Evolutionary conservation across 2,797 vertebrate genomes (phyloP), one percentile per base, ranked within the genome.

Genomic region (Apogon talboti): DNA sequence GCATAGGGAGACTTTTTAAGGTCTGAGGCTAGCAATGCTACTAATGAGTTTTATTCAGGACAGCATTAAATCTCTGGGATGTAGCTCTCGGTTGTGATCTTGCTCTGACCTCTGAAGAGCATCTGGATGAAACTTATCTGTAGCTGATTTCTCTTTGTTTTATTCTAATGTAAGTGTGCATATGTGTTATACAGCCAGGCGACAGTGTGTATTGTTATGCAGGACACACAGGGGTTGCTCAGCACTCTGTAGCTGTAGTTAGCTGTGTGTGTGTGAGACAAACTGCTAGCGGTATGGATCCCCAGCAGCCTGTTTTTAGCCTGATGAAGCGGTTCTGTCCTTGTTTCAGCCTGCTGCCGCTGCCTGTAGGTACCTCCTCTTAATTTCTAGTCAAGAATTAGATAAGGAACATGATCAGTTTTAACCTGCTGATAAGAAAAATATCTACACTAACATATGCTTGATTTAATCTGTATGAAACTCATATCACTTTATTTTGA

Each of bases 271-370:
- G 75, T 62, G 61, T 45, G 65, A 61, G 61, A 63, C 49, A 8
- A 52, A 51, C 60, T 67, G 72, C 63, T 79, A 78, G 70, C 84
- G 53, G 24, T 24, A 94, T 93, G 92, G 93, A 93, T 89, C 89
- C 89, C 67, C 81, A 82, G 81, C 80, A 85, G 86, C 84, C 92
- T 58, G 86, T 91, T 77, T 92, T 88, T 88, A 87, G 75, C 87
- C 91, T 95, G 88, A 95, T 96, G 96, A 96, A 95, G 91, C 92
- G 92, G 72, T 91, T 97, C 83, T 97, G 95, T 86, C 88, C 95
- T 59, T 98, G 96, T 83, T 87, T 95, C 50, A 90, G 94, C 79
- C 75, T 93, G 74, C 94, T 95, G 54, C 89, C 91, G 63, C 82
- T 90, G 35, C 75, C 84, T 78, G 95, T 98, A 96, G 18, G 96